Evolutionary conservation across 2,797 vertebrate species (phyloP), one percentile per base, ranked within the genome.

Genomic region (Pseudochirops cupreus): DNA sequence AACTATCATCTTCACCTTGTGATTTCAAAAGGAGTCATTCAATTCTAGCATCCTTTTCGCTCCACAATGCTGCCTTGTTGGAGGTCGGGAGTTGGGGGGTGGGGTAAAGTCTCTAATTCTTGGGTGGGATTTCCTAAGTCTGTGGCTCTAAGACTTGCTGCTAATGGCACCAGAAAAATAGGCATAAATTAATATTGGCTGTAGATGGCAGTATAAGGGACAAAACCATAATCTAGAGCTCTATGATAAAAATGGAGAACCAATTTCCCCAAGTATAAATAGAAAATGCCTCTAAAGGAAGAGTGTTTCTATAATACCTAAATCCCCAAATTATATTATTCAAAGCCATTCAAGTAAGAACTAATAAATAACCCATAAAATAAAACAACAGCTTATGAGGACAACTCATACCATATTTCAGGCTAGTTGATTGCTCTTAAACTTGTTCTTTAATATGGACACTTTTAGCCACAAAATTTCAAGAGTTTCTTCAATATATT

Each of bases 401-500:
- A 98, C 98, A 97, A 96, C 93, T 98, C 96, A 92, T 94, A 95
- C 96, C 90, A 91, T 97, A 98, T 97, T 97, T 98, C 98, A 98
- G 98, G 93, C 96, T 26, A 97, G 98, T 98, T 98, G 98, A 94
- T 94, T 92, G 97, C 97, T 98, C 96, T 98, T 97, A 98, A 98
- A 98, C 98, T 98, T 93, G 74, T 98, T 98, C 98, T 98, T 98
- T 98, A 98, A 98, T 97, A 97, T 7, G 59, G 97, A 98, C 98
- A 98, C 98, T 98, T 98, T 97, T 96, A 98, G 97, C 98, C 98
- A 98, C 98, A 98, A 98, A 98, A 98, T 98, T 98, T 98, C 98
- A 98, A 97, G 97, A 98, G 98, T 98, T 98, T 98, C 98, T 99
- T 99, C 98, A 98, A 98, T 99, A 99, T 98, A 97, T 99, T 99